Evolutionary conservation across 2,888 invertebrate species (phyloP), one percentile per base, ranked within the genome.

Genomic region (Pristionchus japonicus): DNA sequence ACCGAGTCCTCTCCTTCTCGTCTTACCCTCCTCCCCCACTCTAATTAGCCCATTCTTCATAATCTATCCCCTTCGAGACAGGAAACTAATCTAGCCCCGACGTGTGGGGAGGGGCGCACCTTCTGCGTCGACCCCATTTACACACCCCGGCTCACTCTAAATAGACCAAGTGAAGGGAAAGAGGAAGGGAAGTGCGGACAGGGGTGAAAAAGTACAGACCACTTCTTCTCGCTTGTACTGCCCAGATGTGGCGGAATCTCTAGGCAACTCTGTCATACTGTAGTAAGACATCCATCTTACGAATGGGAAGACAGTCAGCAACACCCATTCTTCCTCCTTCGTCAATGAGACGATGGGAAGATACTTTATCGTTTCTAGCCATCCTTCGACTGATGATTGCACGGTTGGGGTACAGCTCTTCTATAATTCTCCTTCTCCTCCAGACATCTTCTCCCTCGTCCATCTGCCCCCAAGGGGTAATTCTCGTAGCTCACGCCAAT

Each of bases 21-120:
- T n/a, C 34, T 70, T 34, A 20, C 70, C 70, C 31, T 31, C 34
- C 74, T 74, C 23, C n/a, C 77, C 47, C 77, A 47, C 77, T 77
- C 43, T 77, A 77, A 77, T 47, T 77, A 77, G n/a, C 43, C 77
- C 77, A 77, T 77, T 77, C 77, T 77, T 77, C 77, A 77, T 77
- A 43, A 77, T 77, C 43, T 77, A 77, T n/a, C 77, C n/a, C n/a
- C n/a, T n/a, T n/a, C n/a, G 43, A 11, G 43, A 17, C 77, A 77
- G 77, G 77, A 77, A 77, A 77, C 47, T 77, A 77, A 77, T 77
- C 77, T 43, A 3, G 31, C n/a, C n/a, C n/a, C n/a, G n/a, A 43
- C 47, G 77, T 77, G 47, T 77, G 77, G 9, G 27, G 23, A n/a
- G n/a, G 70, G 20, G 43, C 4, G 43, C 77, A 77, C 77, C 77